These are phyloP conservation scores for Artibeus lituratus DNA, from an alignment of 2,797 vertebrate genomes.

Conservation along the genomic window DNA sequence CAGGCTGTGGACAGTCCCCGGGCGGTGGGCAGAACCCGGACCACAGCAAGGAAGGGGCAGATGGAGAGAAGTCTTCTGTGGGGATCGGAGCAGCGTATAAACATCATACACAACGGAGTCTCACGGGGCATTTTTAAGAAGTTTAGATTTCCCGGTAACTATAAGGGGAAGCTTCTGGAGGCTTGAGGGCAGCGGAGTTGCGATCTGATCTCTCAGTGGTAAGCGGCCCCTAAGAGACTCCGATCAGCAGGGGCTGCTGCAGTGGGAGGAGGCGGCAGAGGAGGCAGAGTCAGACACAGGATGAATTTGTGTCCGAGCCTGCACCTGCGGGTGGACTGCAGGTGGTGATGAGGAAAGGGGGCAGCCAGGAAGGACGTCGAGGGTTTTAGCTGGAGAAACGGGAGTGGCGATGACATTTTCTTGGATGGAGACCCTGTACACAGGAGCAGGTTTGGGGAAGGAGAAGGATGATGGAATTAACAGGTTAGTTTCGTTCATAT, in stretches of 20 bases:
- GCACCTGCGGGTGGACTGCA: not conserved
- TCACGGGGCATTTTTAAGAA: not conserved
- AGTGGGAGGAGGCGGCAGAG: rapidly evolving
- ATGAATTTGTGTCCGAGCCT: not conserved
- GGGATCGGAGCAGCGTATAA: rapidly evolving
- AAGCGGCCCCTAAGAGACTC: rapidly evolving
- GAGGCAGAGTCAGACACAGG: not conserved
- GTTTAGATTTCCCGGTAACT: not conserved
- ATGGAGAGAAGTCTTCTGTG: rapidly evolving
- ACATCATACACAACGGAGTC: too few relatives aligned
- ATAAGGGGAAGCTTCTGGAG: not conserved
- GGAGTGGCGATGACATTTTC: rapidly evolving
- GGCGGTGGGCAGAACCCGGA: rapidly evolving
- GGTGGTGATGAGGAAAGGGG: not conserved
- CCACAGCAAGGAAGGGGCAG: too few relatives aligned
- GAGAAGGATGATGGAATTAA: not conserved
- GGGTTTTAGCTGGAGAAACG: not conserved
- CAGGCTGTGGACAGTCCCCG: too few relatives aligned
- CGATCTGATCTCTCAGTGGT: not conserved
- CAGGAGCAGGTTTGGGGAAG: not conserved
- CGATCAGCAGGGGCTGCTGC: rapidly evolving
- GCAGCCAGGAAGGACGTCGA: not conserved
- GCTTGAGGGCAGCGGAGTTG: not conserved
- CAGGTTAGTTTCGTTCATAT: not conserved
- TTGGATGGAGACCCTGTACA: rapidly evolving